Conservation (phyloP, 2,113 vertebrate species). For the Cheilinus undulatus region DNA sequence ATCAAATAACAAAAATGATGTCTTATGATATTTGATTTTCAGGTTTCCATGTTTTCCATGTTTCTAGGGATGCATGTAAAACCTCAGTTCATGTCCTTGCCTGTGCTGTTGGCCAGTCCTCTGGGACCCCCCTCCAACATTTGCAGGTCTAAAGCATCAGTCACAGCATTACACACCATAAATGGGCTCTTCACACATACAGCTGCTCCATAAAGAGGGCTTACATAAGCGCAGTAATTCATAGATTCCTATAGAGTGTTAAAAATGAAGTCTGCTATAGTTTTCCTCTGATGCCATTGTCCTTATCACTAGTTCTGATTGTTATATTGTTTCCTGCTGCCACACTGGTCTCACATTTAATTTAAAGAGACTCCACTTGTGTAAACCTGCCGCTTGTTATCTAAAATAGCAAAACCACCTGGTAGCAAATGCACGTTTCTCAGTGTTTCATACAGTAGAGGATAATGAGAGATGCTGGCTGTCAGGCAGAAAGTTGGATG, state of each 20-base stretch:
- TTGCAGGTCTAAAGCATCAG: constrained; percentile 37
- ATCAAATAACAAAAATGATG: too few species aligned
- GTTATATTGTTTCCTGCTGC: constrained; percentile 5
- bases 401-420: constrained; percentile 12
- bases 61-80: neutral
- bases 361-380: constrained; percentile 8
- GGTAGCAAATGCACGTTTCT: constrained; percentile 2
- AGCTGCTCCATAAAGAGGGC: constrained; percentile 11
- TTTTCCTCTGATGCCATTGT: neutral
- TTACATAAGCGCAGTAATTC: constrained; percentile 52
- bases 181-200: constrained; percentile 28
- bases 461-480: constrained; percentile 38
- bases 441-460: constrained; percentile 20
- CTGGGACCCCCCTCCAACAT: constrained; percentile 34
- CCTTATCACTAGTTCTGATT: constrained; percentile 2
- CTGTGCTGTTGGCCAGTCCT: constrained; percentile 24
- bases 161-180: constrained; percentile 33
- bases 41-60: neutral
- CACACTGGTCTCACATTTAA: neutral
- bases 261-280: constrained; percentile 4
- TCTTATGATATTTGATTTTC: neutral
- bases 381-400: constrained; percentile 29
- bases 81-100: neutral
- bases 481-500: constrained; percentile 32
- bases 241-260: constrained; percentile 2